phyloP scores from a whole-genome alignment of 1,140 invertebrate species.

The Sinonovacula constricta region DNA sequence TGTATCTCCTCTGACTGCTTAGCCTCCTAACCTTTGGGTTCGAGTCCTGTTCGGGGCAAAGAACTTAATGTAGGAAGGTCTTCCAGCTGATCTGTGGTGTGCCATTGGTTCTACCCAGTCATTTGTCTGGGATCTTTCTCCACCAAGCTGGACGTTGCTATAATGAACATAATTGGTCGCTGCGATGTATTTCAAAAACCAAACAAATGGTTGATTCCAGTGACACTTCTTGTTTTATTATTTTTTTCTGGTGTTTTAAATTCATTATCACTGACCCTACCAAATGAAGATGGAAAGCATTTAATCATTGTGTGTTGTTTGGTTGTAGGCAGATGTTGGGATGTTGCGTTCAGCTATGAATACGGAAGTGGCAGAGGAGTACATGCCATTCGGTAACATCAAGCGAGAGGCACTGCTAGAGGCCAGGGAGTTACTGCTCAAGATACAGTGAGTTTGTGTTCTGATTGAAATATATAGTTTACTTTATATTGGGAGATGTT shows the following conservation, averaged over 20 bases:
- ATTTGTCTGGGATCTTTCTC: too few species aligned
- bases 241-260: not conserved
- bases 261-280: not conserved
- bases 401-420: constrained; percentile 72
- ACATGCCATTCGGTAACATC: constrained; percentile 77
- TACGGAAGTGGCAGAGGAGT: constrained; percentile 63
- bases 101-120: too few species aligned
- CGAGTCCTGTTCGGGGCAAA: too few species aligned
- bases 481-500: too few species aligned
- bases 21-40: too few species aligned
- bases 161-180: too few species aligned
- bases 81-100: too few species aligned
- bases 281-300: not conserved
- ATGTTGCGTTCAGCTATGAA: constrained; percentile 70
- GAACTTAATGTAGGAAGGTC: too few species aligned
- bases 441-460: constrained; percentile 67
- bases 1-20: too few species aligned
- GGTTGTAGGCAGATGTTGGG: constrained; percentile 67
- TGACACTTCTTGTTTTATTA: not conserved
- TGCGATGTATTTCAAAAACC: too few species aligned
- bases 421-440: constrained; percentile 69
- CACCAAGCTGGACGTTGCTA: too few species aligned
- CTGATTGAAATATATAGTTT: not conserved
- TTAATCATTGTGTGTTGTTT: not conserved
- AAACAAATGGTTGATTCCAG: not conserved